Base-by-base conservation (phyloP, 1,140 invertebrate genomes). In the Calosoma granatense region DNA sequence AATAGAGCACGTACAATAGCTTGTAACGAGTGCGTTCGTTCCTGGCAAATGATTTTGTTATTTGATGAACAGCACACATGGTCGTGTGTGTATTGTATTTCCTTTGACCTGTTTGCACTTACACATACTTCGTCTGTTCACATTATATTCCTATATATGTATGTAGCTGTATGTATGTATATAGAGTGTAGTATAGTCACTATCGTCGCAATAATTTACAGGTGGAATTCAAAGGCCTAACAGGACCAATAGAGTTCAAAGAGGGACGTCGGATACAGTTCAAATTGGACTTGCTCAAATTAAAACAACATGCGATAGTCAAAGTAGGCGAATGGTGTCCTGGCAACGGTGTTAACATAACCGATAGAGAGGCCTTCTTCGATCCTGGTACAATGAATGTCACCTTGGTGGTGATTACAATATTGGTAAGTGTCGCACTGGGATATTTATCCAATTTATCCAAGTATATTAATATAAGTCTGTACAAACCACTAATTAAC, bases 341-440 rank as follows among this genome's bases (percentile, higher is more conserved):
- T 0, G 76, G 77, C 0, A 73, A 70, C 0, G 85, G 88, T 0
- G 79, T 95, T 17, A 88, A 88, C 67, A 82, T 95, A 51, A 91
- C 90, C 0, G 89, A 93, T 68, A 80, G 84, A 0, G 83, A 82
- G 0, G 88, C 88, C 12, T 94, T 94, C 73, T 90, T 86, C 67
- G 86, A 92, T 62, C 85, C 85, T 11, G 83, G 82, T 12, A 80
- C 82, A 0, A 84, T 85, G 14, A 96, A 97, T 74, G 90, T 93
- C 52, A 96, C 92, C 0, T 78, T 97, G 1, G 80, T 84, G 54
- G 87, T 91, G 17, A 93, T 94, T 63, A 96, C 93, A 12, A 85
- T 92, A 70, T 81, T 90, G 79, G 92, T 94, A 75, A 74, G 72
- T 64, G 26, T 36, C n/a, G 6, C 26, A 36, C n/a, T 36, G n/a